Base-by-base conservation (phyloP, 2,888 invertebrate genomes). In the Hydroisotoma schaefferi region DNA sequence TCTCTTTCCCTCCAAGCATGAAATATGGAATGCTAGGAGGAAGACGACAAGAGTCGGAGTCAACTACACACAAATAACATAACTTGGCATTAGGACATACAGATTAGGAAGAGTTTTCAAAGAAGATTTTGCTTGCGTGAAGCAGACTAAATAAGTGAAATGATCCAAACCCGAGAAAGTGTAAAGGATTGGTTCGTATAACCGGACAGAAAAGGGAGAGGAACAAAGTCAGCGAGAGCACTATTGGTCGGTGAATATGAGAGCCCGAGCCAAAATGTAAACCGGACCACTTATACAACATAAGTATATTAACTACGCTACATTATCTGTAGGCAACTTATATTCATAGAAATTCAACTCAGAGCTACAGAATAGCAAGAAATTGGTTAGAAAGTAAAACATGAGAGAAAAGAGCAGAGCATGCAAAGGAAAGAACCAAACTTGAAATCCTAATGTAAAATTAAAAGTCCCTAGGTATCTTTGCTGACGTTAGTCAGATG, bases 401-500 rank as follows among this genome's bases (percentile, higher is more conserved):
- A 28, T 37, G 46, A 56, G 48, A 46, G 47, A 37, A 47, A 23
- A 22, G 26, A 47, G 43, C 25, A 38, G 18, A 46, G 37, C 33
- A 27, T 26, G 44, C 28, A 46, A 46, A 38, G 28, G 37, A 29
- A 38, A 46, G 55, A 29, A 29, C 55, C 40, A 29, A 37, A 40
- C 57, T 52, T 52, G 53, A 58, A 40, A 59, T 56, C 52, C 66
- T 66, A 61, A 66, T 66, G 63, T 55, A 63, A 66, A 66, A 66
- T 66, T 66, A 66, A 66, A 65, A 60, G 59, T 63, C 63, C 58
- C 57, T 53, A 56, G 61, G 58, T 62, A 40, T 56, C 40, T 25
- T 46, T 46, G 49, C 51, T 57, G 55, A 46, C 55, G 40, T 26
- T 62, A 62, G 54, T 58, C 58, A 62, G 48, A 63, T 63, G 56